Evolutionary conservation across 2,113 vertebrate genomes (phyloP).

Genomic region (Coreoperca whiteheadi): DNA sequence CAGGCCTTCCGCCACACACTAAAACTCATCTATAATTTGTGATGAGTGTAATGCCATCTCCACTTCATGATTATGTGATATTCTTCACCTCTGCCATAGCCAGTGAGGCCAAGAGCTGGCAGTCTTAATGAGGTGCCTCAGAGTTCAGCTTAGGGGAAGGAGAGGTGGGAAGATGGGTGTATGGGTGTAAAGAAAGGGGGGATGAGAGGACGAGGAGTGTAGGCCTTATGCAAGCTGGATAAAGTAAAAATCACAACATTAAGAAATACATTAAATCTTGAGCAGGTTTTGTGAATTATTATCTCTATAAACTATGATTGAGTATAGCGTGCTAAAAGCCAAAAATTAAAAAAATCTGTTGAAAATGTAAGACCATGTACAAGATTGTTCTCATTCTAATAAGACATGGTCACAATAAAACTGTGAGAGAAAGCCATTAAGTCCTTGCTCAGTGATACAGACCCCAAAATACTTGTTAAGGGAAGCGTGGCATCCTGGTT

Average conservation of each 20-base stretch:
- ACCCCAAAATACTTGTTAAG: conserved; percentile 64
- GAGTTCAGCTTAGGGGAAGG: conserved; percentile 73
- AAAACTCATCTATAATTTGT: conserved; percentile 87
- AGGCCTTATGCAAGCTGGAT: conserved; percentile 1
- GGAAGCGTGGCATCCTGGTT: conserved; percentile 55
- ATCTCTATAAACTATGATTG: not conserved
- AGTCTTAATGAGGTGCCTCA: conserved; percentile 81
- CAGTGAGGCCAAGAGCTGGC: conserved; percentile 76
- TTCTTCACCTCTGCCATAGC: conserved; percentile 83
- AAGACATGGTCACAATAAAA: conserved; percentile 57
- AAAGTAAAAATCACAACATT: conserved; percentile 17
- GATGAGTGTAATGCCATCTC: conserved; percentile 85
- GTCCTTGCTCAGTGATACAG: conserved; percentile 55
- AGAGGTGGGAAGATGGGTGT: conserved; percentile 41
- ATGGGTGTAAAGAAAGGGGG: conserved; percentile 24
- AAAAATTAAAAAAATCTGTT: conserved; percentile 24
- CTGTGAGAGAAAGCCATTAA: conserved; percentile 58
- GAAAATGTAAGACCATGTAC: conserved; percentile 26
- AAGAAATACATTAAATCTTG: not conserved
- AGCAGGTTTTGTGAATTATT: not conserved
- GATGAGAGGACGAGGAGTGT: not conserved
- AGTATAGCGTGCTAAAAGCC: not conserved
- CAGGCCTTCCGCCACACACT: conserved; percentile 67
- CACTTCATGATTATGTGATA: conserved; percentile 87
- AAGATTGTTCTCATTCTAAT: conserved; percentile 43